Percentiles rank a stretch among this genome's conserved stretches.
phyloP scores from a whole-genome alignment of 2,113 vertebrate species.

The Eublepharis macularius region DNA sequence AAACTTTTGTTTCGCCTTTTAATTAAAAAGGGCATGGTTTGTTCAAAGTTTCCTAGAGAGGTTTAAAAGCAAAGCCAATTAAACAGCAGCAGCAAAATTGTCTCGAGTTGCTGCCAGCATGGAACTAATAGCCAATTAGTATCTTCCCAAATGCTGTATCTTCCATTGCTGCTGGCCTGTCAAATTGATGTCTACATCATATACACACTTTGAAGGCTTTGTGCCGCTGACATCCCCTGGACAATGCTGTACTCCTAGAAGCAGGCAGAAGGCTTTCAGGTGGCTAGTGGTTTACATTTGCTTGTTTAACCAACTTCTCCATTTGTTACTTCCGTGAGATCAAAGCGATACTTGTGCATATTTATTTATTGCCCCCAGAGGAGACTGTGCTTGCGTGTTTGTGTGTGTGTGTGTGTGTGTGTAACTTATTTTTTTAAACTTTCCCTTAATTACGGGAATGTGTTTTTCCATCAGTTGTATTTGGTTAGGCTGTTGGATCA shows the following conservation, averaged over 20 bases:
- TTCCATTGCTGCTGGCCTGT: conserved; percentile 9
- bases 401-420: neutral
- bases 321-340: conserved; percentile 1
- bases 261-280: neutral
- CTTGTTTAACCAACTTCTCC: conserved; percentile 1
- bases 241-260: neutral
- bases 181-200: neutral
- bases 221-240: conserved; percentile 9
- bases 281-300: conserved; percentile 3
- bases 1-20: conserved; percentile 18
- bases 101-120: neutral
- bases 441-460: neutral
- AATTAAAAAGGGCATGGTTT: conserved; percentile 2
- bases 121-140: neutral
- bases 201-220: neutral
- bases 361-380: conserved; percentile 31
- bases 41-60: conserved; percentile 18
- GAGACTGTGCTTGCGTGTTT: neutral
- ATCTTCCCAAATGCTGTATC: neutral
- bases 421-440: conserved; percentile 2
- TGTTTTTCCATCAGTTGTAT: conserved; percentile 7
- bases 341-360: conserved; percentile 14
- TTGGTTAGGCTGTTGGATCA: neutral
- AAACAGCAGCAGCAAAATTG: neutral
- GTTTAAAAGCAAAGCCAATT: conserved; percentile 13